Conservation (phyloP, 2,113 vertebrate genomes). For the Tylochromis polylepis region DNA sequence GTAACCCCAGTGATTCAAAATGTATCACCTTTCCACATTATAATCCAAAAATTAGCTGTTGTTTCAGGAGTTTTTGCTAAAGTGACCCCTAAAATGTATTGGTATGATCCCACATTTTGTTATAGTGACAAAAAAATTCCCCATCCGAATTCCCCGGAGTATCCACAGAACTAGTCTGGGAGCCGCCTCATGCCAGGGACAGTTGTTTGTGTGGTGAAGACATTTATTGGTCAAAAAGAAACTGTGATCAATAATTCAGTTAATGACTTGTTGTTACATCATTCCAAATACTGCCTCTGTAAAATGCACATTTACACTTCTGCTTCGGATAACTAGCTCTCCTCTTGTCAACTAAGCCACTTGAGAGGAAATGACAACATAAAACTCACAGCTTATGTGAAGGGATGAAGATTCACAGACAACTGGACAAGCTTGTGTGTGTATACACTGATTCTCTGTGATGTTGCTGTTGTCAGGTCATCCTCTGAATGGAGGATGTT, state of each 20-base stretch:
- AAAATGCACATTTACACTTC: constrained; percentile 4
- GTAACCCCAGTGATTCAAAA: neutral
- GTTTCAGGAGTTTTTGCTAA: neutral
- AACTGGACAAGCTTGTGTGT: neutral
- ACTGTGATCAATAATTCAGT: constrained; percentile 52
- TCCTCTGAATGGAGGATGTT: constrained; percentile 38
- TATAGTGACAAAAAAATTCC: neutral
- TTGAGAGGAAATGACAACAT: neutral
- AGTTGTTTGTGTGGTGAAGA: constrained; percentile 24
- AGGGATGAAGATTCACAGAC: constrained; percentile 27
- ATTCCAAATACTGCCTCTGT: constrained; percentile 14
- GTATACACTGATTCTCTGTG: neutral
- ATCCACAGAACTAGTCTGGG: neutral
- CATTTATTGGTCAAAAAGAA: constrained; percentile 53
- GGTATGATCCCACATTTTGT: neutral
- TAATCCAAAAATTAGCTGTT: neutral
- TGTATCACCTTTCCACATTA: neutral
- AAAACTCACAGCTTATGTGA: constrained; percentile 58
- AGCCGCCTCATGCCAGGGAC: neutral
- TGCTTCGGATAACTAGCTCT: neutral
- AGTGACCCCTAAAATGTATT: neutral
- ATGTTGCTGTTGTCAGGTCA: neutral
- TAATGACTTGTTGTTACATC: constrained; percentile 37
- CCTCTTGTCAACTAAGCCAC: neutral
- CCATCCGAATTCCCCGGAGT: neutral